Evolutionary conservation across 2,113 vertebrate genomes (phyloP), one percentile per base, ranked within the genome.

Genomic region (Hiodon alosoides): DNA sequence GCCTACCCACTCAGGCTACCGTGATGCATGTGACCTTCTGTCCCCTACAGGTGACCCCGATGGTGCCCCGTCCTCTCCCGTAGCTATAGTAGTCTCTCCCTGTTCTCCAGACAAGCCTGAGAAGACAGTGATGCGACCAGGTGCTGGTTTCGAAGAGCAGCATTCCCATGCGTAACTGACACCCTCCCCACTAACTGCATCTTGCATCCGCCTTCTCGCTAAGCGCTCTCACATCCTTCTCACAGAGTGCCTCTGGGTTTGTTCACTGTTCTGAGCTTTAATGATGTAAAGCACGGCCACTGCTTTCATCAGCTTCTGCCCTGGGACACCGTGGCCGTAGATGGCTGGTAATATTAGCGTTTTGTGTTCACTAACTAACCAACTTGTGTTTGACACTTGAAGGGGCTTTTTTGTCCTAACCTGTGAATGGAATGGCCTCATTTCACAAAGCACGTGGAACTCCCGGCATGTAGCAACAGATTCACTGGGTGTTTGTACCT

Each of bases 81-180:
- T 93, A 89, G 79, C 90, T 87, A 90, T 91, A 87, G 84, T 87
- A 89, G 84, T 90, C 81, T 87, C 84, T 76, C 84, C 86, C 83
- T 85, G 90, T 84, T 93, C 88, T 80, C 89, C 92, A 85, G 81
- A 93, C 92, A 94, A 93, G 76, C 90, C 89, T 73, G 88, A 87
- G 78, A 85, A 83, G 77, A 74, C 47, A 57, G 62, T 13, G 17
- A 75, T 82, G 81, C 86, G 83, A 90, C 91, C 94, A 95, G 91
- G 90, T 94, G 92, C 86, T 89, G 80, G 84, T 89, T 90, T 89
- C 31, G 73, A 57, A 57, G 11, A 8, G 55, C 55, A 6, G 1
- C 55, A 6, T 11, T 8, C 55, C 55, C 11, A 6, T 11, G 11
- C 55, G 7, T 8, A 8, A 57, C 55, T 8, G 7, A 5, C 50